A percentile compares a stretch with the other conserved stretches of the same genome.
These are phyloP conservation scores for Pungitius pungitius DNA, from an alignment of 2,113 vertebrate species.

Conservation along the genomic window DNA sequence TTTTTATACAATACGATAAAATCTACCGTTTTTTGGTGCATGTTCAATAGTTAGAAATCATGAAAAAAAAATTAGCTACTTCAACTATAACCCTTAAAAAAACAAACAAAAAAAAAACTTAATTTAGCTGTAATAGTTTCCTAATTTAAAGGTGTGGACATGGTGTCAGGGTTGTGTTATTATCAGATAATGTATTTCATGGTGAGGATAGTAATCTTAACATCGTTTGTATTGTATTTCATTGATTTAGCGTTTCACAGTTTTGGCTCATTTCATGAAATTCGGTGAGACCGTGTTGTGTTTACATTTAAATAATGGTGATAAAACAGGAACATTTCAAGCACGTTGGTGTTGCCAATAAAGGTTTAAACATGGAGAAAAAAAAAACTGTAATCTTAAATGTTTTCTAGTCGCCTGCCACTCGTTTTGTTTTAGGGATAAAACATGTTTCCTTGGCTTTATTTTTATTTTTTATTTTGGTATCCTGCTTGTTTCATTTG, in stretches of 20 bases:
- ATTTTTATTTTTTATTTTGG: not conserved
- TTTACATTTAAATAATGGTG: conserved; percentile 44
- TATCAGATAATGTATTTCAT: conserved; percentile 12
- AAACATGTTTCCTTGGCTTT: not conserved
- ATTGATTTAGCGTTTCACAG: conserved; percentile 32
- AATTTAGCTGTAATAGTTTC: conserved; percentile 22
- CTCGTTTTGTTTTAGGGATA: conserved; percentile 12
- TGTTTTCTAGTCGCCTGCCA: conserved; percentile 12
- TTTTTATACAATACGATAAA: conserved; percentile 20
- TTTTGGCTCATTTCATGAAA: conserved; percentile 41
- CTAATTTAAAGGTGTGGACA: conserved; percentile 17
- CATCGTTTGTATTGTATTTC: conserved; percentile 5
- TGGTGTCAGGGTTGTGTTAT: conserved; percentile 19
- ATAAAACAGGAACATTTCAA: conserved; percentile 36
- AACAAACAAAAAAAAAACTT: not conserved
- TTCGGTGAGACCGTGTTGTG: conserved; percentile 40
- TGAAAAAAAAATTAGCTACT: not conserved
- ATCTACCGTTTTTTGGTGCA: conserved; percentile 19
- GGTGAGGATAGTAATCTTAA: conserved; percentile 15
- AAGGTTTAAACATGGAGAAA: conserved; percentile 17
- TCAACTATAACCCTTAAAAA: conserved; percentile 8
- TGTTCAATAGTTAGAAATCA: conserved; percentile 29
- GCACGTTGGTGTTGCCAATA: conserved; percentile 38
- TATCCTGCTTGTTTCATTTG: conserved; percentile 5
- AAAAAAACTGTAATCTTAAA: conserved; percentile 6